Evolutionary conservation across 2,888 invertebrate species (phyloP), one percentile per base, ranked within the genome.

Genomic region (Oscheius myriophilus): DNA sequence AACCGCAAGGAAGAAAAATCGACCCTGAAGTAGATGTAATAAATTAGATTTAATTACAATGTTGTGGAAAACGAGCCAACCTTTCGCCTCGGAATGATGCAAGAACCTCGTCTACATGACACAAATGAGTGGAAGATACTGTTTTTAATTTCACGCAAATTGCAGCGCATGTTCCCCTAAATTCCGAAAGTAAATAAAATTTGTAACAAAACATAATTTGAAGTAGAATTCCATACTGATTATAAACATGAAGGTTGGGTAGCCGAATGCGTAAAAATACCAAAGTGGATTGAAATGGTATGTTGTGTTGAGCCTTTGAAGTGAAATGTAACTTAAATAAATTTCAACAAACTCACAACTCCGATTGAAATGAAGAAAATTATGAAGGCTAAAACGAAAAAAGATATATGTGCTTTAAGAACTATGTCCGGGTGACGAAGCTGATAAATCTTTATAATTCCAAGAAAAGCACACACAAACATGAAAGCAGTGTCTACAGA

Each of bases 361-460:
- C 63, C 63, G 11, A 63, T 91, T n/a, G 94, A 89, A 26, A 92
- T 90, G 71, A 92, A 91, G 86, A 93, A 92, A 63, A 89, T 88
- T 70, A 89, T 84, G 0, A 93, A 91, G 0, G 92, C 90, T 86
- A 93, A 92, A 52, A 93, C 92, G 41, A 87, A 84, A 75, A 87
- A 89, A 7, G 88, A 86, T 4, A 86, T 83, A 74, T 89, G 88
- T 1, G 89, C 87, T 84, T 91, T 91, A 4, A 93, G 93, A 85
- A 92, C 93, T 75, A 94, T 92, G 87, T 94, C 94, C 0, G 94
- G 93, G 87, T 94, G 94, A 0, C 94, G 89, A 57, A 91, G 92
- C 88, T 94, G 93, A 87, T 94, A 94, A 78, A 94, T 90, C 88
- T 93, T 93, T 62, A 94, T 90, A 91, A 94, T 93, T 82, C 92